Evolutionary conservation across 2,888 invertebrate species (phyloP), one percentile per base, ranked within the genome.

Genomic region (Cephonodes hylas): DNA sequence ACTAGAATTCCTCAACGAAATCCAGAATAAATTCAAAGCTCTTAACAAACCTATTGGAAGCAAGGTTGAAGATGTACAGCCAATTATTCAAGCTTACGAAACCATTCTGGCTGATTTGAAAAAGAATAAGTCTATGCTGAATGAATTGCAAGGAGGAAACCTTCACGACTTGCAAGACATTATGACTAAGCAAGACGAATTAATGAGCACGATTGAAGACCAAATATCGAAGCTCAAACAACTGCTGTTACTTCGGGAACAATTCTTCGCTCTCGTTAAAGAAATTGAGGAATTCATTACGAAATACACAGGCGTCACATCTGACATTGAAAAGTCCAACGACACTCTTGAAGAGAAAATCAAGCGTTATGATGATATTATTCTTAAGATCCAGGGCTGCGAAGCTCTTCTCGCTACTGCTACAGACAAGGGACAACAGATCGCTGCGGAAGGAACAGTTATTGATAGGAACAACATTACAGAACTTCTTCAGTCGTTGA

Each of bases 341-440:
- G 96, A 95, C 60, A 95, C 96, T 0, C 94, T 96, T 8, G 96
- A 97, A 80, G 97, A 97, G 45, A 97, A 97, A 81, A 97, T 98
- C 59, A 96, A 96, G 75, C 95, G 96, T 60, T 98, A 97, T 74
- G 97, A 97, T 76, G 96, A 97, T 69, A 95, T 97, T 0, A 96
- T 98, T 66, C 88, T 94, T 0, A 97, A 96, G 79, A 97, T 98
- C 60, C 97, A 97, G 88, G 97, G 97, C 75, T 97, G 97, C 80
- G 98, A 98, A 84, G 98, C 97, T 8, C 92, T 96, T 38, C 86
- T 98, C 7, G 96, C 97, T 0, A 95, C 96, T 4, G 97, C 98
- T 0, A 95, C 95, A 13, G 98, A 98, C 78, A 98, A 98, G 82
- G 98, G 98, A 0, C 97, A 97, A 77, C 97, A 97, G 83, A 98